phyloP scores from a whole-genome alignment of 53 echinoderm and acorn worm species.

The Holothuria leucospilota region DNA sequence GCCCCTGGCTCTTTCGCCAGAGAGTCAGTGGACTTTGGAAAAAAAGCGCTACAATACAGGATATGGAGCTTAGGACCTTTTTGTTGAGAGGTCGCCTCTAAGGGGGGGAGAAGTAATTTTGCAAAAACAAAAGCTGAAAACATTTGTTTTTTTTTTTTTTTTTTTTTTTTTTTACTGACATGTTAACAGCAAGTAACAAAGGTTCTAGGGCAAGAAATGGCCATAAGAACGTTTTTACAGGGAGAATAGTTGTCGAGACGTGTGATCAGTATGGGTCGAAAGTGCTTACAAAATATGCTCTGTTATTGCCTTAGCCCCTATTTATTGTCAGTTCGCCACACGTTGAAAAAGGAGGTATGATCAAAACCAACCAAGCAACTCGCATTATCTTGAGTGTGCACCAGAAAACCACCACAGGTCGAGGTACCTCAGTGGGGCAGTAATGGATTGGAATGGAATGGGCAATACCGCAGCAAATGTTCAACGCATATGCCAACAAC shows the following conservation, averaged over 20 bases:
- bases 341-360: constrained; percentile 46
- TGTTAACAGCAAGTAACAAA: constrained; percentile 22
- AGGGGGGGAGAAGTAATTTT: constrained; percentile 2
- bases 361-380: constrained; percentile 71
- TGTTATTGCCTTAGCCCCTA: background rate
- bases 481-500: constrained; percentile 46
- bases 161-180: too few species aligned
- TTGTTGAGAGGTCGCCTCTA: background rate
- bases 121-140: constrained; percentile 61
- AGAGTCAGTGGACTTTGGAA: too few species aligned
- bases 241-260: constrained; percentile 61
- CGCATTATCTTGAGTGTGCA: constrained; percentile 31
- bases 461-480: constrained; percentile 54
- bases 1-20: too few species aligned
- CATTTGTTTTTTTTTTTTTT: too few species aligned
- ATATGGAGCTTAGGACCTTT: constrained; percentile 13
- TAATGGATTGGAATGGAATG: constrained; percentile 63
- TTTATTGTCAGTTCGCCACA: constrained; percentile 47
- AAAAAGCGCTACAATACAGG: too few species aligned
- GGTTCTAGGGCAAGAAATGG: constrained; percentile 55
- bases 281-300: constrained; percentile 30
- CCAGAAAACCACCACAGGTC: background rate
- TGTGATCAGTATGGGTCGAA: constrained; percentile 60
- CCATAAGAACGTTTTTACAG: constrained; percentile 30
- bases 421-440: constrained; percentile 12